Evolutionary conservation across 2,797 vertebrate species (phyloP), one percentile per base, ranked within the genome.

Genomic region (Rallus crepitans): DNA sequence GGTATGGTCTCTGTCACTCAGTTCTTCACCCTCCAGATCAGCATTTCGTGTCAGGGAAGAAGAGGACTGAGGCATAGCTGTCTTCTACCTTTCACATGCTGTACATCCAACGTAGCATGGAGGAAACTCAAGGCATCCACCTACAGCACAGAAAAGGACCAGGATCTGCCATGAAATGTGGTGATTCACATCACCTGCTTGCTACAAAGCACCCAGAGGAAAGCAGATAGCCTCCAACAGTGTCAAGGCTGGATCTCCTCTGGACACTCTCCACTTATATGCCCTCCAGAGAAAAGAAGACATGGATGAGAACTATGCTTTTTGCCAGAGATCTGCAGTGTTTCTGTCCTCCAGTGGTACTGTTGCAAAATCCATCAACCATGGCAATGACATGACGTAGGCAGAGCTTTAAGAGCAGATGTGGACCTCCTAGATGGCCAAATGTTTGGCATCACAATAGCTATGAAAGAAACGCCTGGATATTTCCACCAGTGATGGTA

Each of bases 161-260:
- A 12, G n/a, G 42, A 64, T 7, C 17, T 82, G 17, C 68, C 28
- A 19, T 27, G 47, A n/a, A 31, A 65, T 72, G 9, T 50, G 68
- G 2, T 24, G 50, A 7, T 56, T 40, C 24, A 53, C 7, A 33
- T 64, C 30, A 65, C 20, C 40, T 48, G 20, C 25, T 59, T 47
- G 25, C 45, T 35, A 35, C 53, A 63, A 50, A 82, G 10, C 42
- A 33, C 27, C 13, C 66, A 60, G 45, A n/a, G 24, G 37, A 76
- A 28, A 81, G 40, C 47, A 90, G 52, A 33, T 27, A 31, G 64
- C 3, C 2, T 68, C 39, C 30, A 61, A 4, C 0, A 0, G 1
- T 47, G 33, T 9, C 60, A 28, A 60, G 31, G 4, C 3, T 4
- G 4, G 1, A 3, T 12, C 7, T 66, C 14, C n/a, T 55, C 42